phyloP scores from a whole-genome alignment of 2,888 invertebrate genomes.

The Andrena bucephala region DNA sequence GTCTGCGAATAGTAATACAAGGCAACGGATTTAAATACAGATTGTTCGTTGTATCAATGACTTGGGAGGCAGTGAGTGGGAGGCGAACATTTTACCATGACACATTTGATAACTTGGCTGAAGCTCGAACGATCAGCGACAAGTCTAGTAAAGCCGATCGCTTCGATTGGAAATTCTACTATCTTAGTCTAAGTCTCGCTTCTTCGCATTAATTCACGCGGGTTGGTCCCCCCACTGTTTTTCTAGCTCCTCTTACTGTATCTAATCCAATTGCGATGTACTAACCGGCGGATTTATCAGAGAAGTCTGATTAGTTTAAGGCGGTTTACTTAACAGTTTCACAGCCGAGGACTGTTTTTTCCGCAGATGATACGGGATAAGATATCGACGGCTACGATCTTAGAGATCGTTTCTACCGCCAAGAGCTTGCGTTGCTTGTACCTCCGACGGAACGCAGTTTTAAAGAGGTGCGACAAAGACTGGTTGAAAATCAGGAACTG shows the following conservation, averaged over 20 bases:
- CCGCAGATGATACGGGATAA: slow-evolving; percentile 90
- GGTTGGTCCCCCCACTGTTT: slow-evolving; percentile 13
- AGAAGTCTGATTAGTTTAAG: neutral
- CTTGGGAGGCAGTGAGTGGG: slow-evolving; percentile 49
- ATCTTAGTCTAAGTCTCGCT: neutral
- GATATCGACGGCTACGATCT: slow-evolving; percentile 91
- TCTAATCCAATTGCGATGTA: slow-evolving; percentile 26
- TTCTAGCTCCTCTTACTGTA: neutral
- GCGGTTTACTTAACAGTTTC: neutral
- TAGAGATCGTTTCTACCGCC: slow-evolving; percentile 89
- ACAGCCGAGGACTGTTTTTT: slow-evolving; percentile 27
- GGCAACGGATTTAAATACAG: slow-evolving; percentile 50
- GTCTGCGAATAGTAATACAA: slow-evolving; percentile 52
- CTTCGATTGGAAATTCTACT: neutral
- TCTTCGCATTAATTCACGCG: neutral
- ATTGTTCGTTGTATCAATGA: slow-evolving; percentile 44
- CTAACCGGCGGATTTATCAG: slow-evolving; percentile 21
- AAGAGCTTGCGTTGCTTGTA: slow-evolving; percentile 88
- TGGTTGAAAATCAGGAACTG: slow-evolving; percentile 90
- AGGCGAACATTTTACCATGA: slow-evolving; percentile 53
- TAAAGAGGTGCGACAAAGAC: slow-evolving; percentile 88
- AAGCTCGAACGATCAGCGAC: neutral
- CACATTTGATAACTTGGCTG: slow-evolving; percentile 56
- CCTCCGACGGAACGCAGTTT: slow-evolving; percentile 90
- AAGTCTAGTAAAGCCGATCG: slow-evolving; percentile 13